Evolutionary conservation across 1,140 invertebrate genomes (phyloP), one percentile per base, ranked within the genome.

Genomic region (Zophobas atratus): DNA sequence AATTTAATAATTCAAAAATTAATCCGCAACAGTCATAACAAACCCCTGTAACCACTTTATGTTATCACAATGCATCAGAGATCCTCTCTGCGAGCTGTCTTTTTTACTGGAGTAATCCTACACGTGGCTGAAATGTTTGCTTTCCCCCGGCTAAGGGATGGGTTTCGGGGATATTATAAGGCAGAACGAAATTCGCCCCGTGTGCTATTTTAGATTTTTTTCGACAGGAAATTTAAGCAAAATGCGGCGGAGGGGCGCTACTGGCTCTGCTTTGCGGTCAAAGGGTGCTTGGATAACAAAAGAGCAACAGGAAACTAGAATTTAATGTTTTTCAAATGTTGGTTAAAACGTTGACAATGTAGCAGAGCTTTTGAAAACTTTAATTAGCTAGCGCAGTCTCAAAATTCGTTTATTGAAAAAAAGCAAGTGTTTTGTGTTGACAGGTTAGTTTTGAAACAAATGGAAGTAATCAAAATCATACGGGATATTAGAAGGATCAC

Each of bases 1-100:
- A 81, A 81, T 83, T 83, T 83, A 82, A 82, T 83, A 83, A 81
- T 82, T 82, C 82, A 83, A 82, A 83, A 83, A 83, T 83, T 83
- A 83, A 83, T 81, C 82, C 81, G 77, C 79, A 75, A 70, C 82
- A 81, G 82, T 82, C 82, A 82, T 83, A 82, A 82, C 82, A 84
- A 82, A 80, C 82, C 82, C 80, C 81, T 75, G 80, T 84, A 84
- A 84, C 81, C 82, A 84, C 82, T 84, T 84, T 84, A 78, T 80
- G 79, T 80, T 84, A 84, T 84, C 82, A 79, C 79, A 79, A 84
- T 84, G 79, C 82, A 81, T 83, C 82, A 79, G 80, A 77, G 73
- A 76, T 67, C 63, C 67, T 75, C 72, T 77, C 77, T 48, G 80
- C 34, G 79, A 81, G 80, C 81, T 81, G 77, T 81, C 71, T 80